These are phyloP conservation scores for Melinaea marsaeus DNA, from an alignment of 2,888 invertebrate species.

Conservation along the genomic window DNA sequence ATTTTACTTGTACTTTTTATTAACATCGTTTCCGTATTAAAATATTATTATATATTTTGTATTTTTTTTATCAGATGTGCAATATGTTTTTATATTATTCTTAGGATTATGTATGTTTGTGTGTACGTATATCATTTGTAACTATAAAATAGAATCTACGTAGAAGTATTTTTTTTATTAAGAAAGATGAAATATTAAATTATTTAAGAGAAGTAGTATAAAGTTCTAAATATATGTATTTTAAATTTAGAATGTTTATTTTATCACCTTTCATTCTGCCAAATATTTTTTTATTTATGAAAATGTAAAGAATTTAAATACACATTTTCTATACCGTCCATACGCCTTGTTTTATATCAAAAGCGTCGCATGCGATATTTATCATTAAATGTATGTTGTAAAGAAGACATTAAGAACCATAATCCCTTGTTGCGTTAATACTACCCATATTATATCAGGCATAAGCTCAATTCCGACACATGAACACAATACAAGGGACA, in stretches of 20 bases:
- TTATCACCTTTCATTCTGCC: background rate
- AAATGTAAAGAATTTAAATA: background rate
- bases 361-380: background rate
- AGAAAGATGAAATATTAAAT: too few relatives aligned
- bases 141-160: background rate
- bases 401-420: background rate
- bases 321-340: background rate
- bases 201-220: too few relatives aligned
- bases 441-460: background rate
- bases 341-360: background rate
- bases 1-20: slow-evolving; percentile 2
- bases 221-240: background rate
- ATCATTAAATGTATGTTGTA: background rate
- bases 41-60: background rate
- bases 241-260: background rate
- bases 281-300: background rate
- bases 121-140: background rate
- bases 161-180: background rate
- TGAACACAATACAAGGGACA: slow-evolving; percentile 17
- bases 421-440: slow-evolving; percentile 5
- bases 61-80: background rate
- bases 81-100: background rate
- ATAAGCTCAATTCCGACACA: background rate
- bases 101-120: background rate
- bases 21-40: background rate